These are phyloP conservation scores for Aphelenchoides avenae DNA, from an alignment of 1,140 invertebrate species.

Conservation along the genomic window DNA sequence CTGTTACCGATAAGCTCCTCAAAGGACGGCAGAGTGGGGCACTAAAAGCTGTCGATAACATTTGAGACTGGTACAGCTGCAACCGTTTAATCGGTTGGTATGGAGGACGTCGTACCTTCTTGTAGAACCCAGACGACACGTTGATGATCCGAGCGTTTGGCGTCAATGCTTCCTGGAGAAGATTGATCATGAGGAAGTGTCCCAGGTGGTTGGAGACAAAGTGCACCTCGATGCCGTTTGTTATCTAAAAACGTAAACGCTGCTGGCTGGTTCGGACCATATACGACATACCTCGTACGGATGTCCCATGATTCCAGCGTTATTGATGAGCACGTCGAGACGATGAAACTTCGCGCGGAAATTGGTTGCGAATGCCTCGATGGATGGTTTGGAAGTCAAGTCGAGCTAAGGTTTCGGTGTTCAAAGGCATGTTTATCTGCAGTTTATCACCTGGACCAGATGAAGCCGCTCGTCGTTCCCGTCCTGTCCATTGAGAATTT, in stretches of 20 bases:
- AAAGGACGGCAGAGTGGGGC: neutral
- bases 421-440: slow-evolving; percentile 1
- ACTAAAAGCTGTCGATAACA: slow-evolving; percentile 4
- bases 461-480: neutral
- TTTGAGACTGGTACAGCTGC: too few species aligned
- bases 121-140: slow-evolving; percentile 34
- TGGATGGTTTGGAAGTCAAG: slow-evolving; percentile 17
- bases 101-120: slow-evolving; percentile 20
- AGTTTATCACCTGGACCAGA: slow-evolving; percentile 18
- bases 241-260: neutral
- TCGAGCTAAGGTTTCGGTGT: slow-evolving; percentile 40
- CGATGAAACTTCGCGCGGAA: slow-evolving; percentile 1
- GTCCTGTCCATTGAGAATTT: slow-evolving; percentile 11
- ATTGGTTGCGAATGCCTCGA: slow-evolving; percentile 6
- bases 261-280: slow-evolving; percentile 6
- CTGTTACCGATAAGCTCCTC: slow-evolving; percentile 5
- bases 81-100: too few species aligned
- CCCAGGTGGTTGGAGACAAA: slow-evolving; percentile 46
- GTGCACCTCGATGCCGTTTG: slow-evolving; percentile 32
- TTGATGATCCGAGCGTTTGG: slow-evolving; percentile 31
- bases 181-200: slow-evolving; percentile 40
- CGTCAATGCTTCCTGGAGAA: slow-evolving; percentile 29
- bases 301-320: slow-evolving; percentile 41
- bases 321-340: slow-evolving; percentile 39
- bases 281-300: slow-evolving; percentile 4